Conservation (phyloP, 2,113 vertebrate genomes). For the Dromiciops gliroides region DNA sequence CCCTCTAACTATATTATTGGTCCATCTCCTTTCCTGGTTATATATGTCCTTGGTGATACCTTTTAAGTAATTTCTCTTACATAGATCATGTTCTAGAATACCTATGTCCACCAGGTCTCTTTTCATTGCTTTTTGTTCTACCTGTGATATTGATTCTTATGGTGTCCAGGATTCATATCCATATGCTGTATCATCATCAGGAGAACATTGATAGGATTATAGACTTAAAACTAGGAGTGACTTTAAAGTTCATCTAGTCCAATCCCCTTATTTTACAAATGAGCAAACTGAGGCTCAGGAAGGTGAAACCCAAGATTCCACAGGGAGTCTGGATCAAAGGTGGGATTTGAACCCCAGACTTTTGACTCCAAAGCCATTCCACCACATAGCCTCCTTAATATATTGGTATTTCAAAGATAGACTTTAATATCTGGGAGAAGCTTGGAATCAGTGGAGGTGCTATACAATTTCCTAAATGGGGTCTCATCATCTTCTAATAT, state of each 20-base stretch:
- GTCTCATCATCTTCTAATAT: background rate
- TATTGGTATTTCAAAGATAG: background rate
- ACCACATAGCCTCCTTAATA: background rate
- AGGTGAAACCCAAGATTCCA: background rate
- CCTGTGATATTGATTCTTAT: background rate
- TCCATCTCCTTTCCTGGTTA: background rate
- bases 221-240: background rate
- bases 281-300: background rate
- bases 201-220: background rate
- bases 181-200: background rate
- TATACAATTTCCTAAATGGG: background rate
- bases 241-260: background rate
- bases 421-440: background rate
- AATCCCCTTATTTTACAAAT: background rate
- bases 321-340: background rate
- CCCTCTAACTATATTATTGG: background rate
- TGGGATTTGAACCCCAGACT: background rate
- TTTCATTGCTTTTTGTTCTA: background rate
- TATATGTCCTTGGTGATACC: background rate
- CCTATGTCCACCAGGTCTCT: background rate
- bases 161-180: background rate
- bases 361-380: background rate
- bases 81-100: background rate
- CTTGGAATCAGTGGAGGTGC: background rate
- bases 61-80: background rate